Evolutionary conservation across 2,797 vertebrate species (phyloP).

Genomic region (Enteromius fasciolatus): DNA sequence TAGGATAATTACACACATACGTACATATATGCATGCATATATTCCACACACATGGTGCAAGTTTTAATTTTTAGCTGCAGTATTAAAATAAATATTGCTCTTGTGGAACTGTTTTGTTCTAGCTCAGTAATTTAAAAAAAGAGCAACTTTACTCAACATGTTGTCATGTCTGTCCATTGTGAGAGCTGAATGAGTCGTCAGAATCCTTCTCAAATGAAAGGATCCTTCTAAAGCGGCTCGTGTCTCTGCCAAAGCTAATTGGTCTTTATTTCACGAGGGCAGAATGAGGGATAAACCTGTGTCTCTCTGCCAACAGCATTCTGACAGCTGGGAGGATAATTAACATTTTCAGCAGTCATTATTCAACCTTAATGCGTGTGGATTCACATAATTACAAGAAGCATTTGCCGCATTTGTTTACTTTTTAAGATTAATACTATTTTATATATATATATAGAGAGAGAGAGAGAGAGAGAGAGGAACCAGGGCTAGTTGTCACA

Average conservation of each 20-base stretch:
- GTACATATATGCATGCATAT: neutral
- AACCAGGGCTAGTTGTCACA: neutral
- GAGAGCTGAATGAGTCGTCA: neutral
- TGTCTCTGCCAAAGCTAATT: conserved; percentile 47
- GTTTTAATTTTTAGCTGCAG: neutral
- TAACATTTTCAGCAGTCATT: conserved; percentile 53
- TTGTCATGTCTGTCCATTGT: neutral
- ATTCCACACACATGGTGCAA: neutral
- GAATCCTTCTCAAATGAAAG: conserved; percentile 21
- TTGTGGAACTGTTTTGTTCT: neutral
- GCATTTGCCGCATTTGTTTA: conserved; percentile 14
- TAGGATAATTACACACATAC: neutral
- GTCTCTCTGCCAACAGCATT: conserved; percentile 50
- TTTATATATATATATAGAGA: neutral
- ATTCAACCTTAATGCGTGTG: conserved; percentile 42
- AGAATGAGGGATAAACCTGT: conserved; percentile 55
- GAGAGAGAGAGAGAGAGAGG: too few relatives aligned
- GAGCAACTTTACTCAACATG: neutral
- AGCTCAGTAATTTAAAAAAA: neutral
- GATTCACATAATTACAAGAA: conserved; percentile 10
- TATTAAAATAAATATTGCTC: neutral
- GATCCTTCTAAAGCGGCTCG: conserved; percentile 20
- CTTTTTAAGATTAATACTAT: neutral
- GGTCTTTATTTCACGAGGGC: conserved; percentile 48
- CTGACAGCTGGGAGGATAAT: conserved; percentile 58